A percentile compares a stretch with the other conserved stretches of the same genome.
Evolutionary conservation across 2,888 invertebrate genomes (phyloP).

Genomic region (Erebia epiphron): DNA sequence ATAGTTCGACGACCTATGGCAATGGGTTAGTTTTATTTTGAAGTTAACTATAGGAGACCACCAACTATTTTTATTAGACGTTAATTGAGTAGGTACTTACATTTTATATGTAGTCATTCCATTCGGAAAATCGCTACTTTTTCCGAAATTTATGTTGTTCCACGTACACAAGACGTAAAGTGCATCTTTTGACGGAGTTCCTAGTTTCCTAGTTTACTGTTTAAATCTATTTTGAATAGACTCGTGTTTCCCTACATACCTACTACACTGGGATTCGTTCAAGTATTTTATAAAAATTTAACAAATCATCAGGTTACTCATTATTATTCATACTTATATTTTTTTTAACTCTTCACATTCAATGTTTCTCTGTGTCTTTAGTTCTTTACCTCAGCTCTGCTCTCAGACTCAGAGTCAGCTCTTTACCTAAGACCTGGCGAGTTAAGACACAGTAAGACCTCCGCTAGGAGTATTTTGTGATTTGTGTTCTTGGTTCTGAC

Average conservation of each 20-base stretch:
- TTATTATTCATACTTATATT: too few species aligned
- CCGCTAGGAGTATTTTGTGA: too few species aligned
- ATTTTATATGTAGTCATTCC: neutral
- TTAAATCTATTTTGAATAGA: neutral
- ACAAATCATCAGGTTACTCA: too few species aligned
- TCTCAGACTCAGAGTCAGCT: too few species aligned
- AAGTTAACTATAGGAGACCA: neutral
- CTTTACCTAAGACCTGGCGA: too few species aligned
- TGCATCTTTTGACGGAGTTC: constrained; percentile 15
- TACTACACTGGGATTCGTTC: neutral
- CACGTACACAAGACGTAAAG: constrained; percentile 32
- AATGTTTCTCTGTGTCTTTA: too few species aligned
- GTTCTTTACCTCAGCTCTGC: too few species aligned
- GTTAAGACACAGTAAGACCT: too few species aligned
- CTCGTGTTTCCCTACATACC: neutral
- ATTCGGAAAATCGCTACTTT: neutral
- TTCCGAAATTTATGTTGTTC: constrained; percentile 10
- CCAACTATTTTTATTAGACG: neutral
- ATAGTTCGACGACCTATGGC: constrained; percentile 27
- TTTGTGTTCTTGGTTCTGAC: too few species aligned
- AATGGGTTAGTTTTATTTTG: constrained; percentile 6
- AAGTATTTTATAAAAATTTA: neutral
- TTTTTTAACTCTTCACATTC: too few species aligned
- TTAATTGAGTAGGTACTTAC: constrained; percentile 23
- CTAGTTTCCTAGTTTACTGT: too few species aligned